Evolutionary conservation across 1,140 invertebrate species (phyloP).

Genomic region (Pissodes strobi): DNA sequence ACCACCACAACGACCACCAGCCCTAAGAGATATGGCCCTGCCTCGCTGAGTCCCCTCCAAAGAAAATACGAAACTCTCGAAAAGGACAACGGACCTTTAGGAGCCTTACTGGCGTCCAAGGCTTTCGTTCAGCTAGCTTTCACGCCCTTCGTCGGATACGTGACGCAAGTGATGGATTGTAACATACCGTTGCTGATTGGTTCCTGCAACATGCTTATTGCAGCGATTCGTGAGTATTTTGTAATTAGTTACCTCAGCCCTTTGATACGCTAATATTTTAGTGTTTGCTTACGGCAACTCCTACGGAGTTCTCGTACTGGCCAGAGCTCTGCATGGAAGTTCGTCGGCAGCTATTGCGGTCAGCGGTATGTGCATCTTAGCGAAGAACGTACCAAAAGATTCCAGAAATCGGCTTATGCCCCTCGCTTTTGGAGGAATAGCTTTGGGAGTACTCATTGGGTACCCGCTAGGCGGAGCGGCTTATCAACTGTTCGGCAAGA

Average conservation of each 20-base stretch:
- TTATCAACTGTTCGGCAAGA: conserved; percentile 76
- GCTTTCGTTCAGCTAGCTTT: conserved; percentile 83
- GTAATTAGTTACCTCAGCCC: too few relatives aligned
- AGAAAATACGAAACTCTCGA: conserved; percentile 54
- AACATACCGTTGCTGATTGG: conserved; percentile 81
- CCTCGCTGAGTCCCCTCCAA: conserved; percentile 51
- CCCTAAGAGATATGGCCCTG: conserved; percentile 35
- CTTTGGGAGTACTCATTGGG: conserved; percentile 76
- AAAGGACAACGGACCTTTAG: conserved; percentile 76
- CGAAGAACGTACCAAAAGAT: conserved; percentile 62
- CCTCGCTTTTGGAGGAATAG: conserved; percentile 77
- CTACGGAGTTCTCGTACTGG: conserved; percentile 75
- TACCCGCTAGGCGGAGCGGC: conserved; percentile 79
- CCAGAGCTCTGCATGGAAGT: conserved; percentile 82
- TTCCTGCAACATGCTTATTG: conserved; percentile 78
- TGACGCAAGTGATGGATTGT: conserved; percentile 73
- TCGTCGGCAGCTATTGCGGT: conserved; percentile 82
- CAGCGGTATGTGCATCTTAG: conserved; percentile 71
- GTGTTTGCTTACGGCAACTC: conserved; percentile 83
- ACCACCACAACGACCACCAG: too few relatives aligned
- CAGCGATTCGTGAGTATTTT: conserved; percentile 73
- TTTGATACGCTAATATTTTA: too few relatives aligned
- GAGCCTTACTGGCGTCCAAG: conserved; percentile 83
- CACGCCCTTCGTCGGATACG: conserved; percentile 79
- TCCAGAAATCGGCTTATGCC: conserved; percentile 74